Evolutionary conservation across 2,113 vertebrate genomes (phyloP), one percentile per base, ranked within the genome.

Genomic region (Tychaedon coryphoeus): DNA sequence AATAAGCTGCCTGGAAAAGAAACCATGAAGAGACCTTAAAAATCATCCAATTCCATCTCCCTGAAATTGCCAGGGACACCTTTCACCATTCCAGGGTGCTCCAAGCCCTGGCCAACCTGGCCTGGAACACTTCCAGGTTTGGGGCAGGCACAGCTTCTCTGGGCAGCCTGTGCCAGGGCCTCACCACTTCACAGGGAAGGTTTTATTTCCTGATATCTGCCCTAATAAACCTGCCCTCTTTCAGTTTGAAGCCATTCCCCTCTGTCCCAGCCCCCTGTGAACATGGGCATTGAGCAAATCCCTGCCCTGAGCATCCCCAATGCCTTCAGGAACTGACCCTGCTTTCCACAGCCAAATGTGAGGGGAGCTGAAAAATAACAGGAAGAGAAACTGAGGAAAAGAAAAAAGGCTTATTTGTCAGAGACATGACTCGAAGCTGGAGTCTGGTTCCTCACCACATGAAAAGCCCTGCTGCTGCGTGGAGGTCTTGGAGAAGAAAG

Each of bases 401-500:
- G 23, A 51, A 60, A 66, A 71, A 66, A 29, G 8, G 26, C 25
- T 70, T 19, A 24, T 67, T 89, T 9, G 3, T 58, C 2, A 3
- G 90, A 60, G 90, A 36, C 84, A 75, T 13, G 53, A 28, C 81
- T 93, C 0, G 2, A 90, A 87, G 65, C 2, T 1, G 0, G 2
- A 64, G 73, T 48, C 84, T 92, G 5, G 1, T 12, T 95, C 40
- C 93, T 86, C 12, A 2, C 85, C 73, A 95, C 84, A 89, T 93
- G 90, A 96, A 96, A 96, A 96, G 69, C 53, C 14, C 65, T 78
- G 80, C 77, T 67, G 51, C 93, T 81, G 61, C 3, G 0, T 61
- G 90, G 93, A 85, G 74, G 93, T 93, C 92, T 51, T 2, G 3
- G 66, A 65, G 85, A 75, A 91, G 88, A 91, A 94, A 96, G 57